Evolutionary conservation across 2,113 vertebrate species (phyloP), one percentile per base, ranked within the genome.

Genomic region (Castor canadensis): DNA sequence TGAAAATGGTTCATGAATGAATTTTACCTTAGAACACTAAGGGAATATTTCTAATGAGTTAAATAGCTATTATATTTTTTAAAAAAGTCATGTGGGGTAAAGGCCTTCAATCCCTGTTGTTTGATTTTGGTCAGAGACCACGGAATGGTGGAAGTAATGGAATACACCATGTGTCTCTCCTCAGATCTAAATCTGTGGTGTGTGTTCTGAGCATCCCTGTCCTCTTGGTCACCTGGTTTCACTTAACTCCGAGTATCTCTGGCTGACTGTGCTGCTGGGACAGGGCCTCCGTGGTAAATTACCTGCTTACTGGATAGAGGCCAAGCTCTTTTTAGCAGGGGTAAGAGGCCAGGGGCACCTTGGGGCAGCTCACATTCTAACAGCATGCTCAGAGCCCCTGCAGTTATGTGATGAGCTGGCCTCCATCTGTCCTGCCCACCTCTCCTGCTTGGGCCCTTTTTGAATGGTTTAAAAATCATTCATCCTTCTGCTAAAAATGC

Each of bases 301-400:
- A 11, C 72, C 38, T 73, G 67, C 76, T 8, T 66, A 0, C n/a
- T 47, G 69, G 64, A 28, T 82, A 24, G 47, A 88, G 82, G 22
- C 64, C 72, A 45, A 3, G 26, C 30, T 88, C 40, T 62, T 54
- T 72, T 30, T 26, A 60, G 60, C 71, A 9, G 13, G 13, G 8
- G 4, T 49, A 0, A 0, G 0, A 49, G 60, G 35, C 38, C 75
- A 49, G 28, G 93, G 52, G 24, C 22, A 9, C 45, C 28, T 35
- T 45, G 32, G 67, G 13, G 13, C 40, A 24, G 16, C 0, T 88
- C 73, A 13, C 35, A n/a, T n/a, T n/a, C n/a, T n/a, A n/a, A n/a
- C n/a, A n/a, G n/a, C n/a, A n/a, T n/a, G 54, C 17, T 15, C 19
- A 12, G 24, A 3, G 35, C 7, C 4, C 45, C 22, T 24, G 0